Evolutionary conservation across 2,797 vertebrate genomes (phyloP), one percentile per base, ranked within the genome.

Genomic region (Neostethus bicornis): DNA sequence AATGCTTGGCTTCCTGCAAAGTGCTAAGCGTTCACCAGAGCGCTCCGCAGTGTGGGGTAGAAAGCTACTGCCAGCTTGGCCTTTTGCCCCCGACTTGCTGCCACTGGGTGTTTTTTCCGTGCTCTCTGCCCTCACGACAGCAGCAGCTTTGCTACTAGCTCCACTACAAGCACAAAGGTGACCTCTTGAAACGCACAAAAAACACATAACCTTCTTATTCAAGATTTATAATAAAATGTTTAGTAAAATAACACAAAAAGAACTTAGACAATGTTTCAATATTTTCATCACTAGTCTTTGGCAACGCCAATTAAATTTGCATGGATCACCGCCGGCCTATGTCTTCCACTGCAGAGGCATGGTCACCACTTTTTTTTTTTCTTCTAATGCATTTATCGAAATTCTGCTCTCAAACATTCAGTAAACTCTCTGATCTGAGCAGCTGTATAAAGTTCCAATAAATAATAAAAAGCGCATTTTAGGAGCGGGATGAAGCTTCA

Each of bases 1-100:
- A 92, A 95, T 94, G 94, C 95, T 94, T 94, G 92, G 90, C 90
- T 90, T 91, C 75, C 68, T 75, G 78, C 72, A 70, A 74, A 79
- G 80, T 68, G 78, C 78, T 83, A 75, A 77, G 72, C 55, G 23
- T 66, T 84, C 57, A 80, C 80, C 62, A 70, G 52, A 77, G 72
- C 64, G 55, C 45, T 66, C 47, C 16, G 11, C 44, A 14, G 58
- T 21, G 60, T 59, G 56, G 48, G 67, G 59, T 32, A 49, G 50
- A 59, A 68, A 70, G 61, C 62, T 10, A 3, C 54, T 13, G 78
- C 63, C 55, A 57, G 37, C 24, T 21, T 63, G 77, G 69, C 76
- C 83, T 51, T 46, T 53, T 66, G 65, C 72, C 48, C 74, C 57
- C 73, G 49, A 79, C 77, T 77, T 70, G 72, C 61, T 71, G 65